A percentile compares a stretch with the other conserved stretches of the same genome.
These are phyloP conservation scores for Varanus salvator DNA, from an alignment of 2,113 vertebrate species.

Conservation along the genomic window DNA sequence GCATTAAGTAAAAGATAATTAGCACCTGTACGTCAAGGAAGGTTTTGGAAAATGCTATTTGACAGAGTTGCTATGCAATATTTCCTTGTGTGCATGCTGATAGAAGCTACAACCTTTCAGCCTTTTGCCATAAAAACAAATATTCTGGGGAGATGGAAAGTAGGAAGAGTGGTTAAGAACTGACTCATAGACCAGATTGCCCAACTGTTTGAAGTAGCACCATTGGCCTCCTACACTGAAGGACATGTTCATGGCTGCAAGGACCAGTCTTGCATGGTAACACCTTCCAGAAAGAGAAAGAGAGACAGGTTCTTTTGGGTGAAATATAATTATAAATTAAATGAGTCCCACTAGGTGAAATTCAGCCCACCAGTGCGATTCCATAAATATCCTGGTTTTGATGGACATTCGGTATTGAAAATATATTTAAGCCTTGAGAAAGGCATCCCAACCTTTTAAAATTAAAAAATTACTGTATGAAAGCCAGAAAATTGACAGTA, in stretches of 20 bases:
- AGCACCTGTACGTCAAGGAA: slow-evolving; percentile 57
- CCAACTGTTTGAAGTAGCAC: slow-evolving; percentile 10
- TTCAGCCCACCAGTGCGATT: neutral
- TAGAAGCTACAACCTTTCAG: slow-evolving; percentile 46
- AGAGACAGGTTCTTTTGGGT: neutral
- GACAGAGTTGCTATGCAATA: slow-evolving; percentile 45
- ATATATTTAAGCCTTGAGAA: too few species aligned
- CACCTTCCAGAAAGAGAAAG: neutral
- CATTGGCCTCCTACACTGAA: rapidly evolving
- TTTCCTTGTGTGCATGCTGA: slow-evolving; percentile 48
- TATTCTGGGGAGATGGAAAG: neutral
- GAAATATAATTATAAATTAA: neutral
- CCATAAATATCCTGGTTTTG: neutral
- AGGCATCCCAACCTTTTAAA: too few species aligned
- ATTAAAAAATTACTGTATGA: too few species aligned
- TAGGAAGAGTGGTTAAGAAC: neutral
- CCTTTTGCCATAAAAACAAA: slow-evolving; percentile 31
- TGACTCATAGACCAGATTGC: slow-evolving; percentile 9
- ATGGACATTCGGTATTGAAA: neutral
- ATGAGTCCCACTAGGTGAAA: too few species aligned
- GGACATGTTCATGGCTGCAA: neutral
- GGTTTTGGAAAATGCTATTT: slow-evolving; percentile 56
- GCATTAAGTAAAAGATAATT: slow-evolving; percentile 62
- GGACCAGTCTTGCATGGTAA: neutral
- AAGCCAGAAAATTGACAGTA: too few species aligned